Percentiles rank a stretch among this genome's conserved stretches.
phyloP scores from a whole-genome alignment of 2,113 vertebrate species.

The Trichechus manatus region DNA sequence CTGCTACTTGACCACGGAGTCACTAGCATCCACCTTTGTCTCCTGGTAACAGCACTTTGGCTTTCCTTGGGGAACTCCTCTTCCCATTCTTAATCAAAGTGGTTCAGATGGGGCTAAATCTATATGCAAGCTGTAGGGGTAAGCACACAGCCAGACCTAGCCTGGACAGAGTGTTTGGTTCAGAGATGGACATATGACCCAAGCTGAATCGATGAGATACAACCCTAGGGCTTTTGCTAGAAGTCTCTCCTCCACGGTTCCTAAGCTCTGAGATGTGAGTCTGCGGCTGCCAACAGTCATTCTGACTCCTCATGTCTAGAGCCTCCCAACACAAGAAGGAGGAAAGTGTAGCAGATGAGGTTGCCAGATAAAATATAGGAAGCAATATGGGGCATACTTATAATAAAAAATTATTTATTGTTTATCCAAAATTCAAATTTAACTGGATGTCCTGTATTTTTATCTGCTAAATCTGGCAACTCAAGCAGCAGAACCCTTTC shows the following conservation, averaged over 20 bases:
- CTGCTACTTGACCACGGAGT: background rate
- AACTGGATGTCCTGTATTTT: background rate
- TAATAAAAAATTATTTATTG: background rate
- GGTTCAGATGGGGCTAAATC: background rate
- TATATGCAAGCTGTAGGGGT: background rate
- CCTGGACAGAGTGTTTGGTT: background rate
- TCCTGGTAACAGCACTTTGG: background rate
- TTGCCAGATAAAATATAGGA: background rate
- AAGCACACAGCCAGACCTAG: background rate
- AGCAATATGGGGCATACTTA: background rate
- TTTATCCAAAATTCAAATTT: constrained; percentile 27
- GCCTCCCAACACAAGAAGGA: background rate
- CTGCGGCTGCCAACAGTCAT: background rate
- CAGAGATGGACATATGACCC: background rate
- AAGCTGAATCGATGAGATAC: background rate
- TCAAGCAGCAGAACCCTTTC: background rate
- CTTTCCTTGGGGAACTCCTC: background rate
- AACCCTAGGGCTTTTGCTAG: background rate
- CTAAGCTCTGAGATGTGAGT: background rate
- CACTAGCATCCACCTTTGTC: background rate
- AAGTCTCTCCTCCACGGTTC: background rate
- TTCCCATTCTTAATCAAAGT: background rate
- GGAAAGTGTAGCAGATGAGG: background rate
- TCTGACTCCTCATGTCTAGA: background rate
- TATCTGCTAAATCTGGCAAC: background rate